phyloP scores from a whole-genome alignment of 2,113 vertebrate genomes.

The Ictalurus furcatus region DNA sequence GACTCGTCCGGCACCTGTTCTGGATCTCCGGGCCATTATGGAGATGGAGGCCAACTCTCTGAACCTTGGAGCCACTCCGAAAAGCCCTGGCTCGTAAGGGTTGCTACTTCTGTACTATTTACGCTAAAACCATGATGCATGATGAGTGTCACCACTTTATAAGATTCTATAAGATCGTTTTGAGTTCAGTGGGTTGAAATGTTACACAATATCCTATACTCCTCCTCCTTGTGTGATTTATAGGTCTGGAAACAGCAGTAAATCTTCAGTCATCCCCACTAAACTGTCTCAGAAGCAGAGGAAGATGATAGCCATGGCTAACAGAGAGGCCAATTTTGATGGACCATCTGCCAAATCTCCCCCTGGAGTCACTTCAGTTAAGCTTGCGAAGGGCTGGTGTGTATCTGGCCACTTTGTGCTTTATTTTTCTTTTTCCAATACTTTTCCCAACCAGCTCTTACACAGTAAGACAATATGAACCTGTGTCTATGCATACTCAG shows the following conservation, averaged over 20 bases:
- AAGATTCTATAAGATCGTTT: neutral
- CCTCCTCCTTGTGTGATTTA: constrained; percentile 44
- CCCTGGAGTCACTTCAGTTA: constrained; percentile 71
- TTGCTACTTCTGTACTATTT: neutral
- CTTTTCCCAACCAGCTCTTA: neutral
- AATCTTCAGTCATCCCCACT: constrained; percentile 72
- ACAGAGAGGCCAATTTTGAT: constrained; percentile 80
- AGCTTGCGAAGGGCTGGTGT: constrained; percentile 84
- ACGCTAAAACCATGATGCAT: neutral
- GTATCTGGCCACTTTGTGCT: constrained; percentile 43
- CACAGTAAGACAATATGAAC: neutral
- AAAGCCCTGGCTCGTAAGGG: constrained; percentile 73
- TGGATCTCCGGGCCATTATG: constrained; percentile 95
- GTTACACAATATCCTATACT: neutral
- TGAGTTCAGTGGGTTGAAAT: neutral
- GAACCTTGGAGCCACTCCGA: constrained; percentile 80
- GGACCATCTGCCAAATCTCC: constrained; percentile 60
- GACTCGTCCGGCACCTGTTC: constrained; percentile 76
- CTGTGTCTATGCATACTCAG: constrained; percentile 61
- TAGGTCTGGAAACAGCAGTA: constrained; percentile 66
- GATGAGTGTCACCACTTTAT: neutral
- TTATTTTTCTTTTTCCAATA: neutral
- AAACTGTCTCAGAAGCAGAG: constrained; percentile 97
- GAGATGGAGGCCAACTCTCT: constrained; percentile 87
- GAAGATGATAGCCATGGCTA: constrained; percentile 90